phyloP scores from a whole-genome alignment of 2,888 invertebrate species.

The Pseudococcus viburni region DNA sequence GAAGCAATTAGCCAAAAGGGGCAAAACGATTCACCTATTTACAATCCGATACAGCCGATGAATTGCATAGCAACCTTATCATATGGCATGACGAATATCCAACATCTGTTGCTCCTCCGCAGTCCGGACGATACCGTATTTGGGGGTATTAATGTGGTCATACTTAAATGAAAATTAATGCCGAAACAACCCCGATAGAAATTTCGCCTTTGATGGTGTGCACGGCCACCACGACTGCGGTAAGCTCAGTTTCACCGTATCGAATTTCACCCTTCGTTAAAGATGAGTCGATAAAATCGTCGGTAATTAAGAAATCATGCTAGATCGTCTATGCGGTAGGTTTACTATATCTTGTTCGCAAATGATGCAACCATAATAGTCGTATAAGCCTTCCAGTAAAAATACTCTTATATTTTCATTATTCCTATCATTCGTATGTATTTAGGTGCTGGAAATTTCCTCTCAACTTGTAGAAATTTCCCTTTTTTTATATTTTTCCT shows the following conservation, averaged over 20 bases:
- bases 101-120: conserved; percentile 29
- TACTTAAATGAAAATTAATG: conserved; percentile 51
- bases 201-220: neutral
- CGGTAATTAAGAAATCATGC: conserved; percentile 13
- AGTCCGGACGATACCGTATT: too few relatives aligned
- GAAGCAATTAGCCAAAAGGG: conserved; percentile 45
- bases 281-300: conserved; percentile 3
- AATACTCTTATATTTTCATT: too few relatives aligned
- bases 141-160: conserved; percentile 37
- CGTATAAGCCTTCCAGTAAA: neutral
- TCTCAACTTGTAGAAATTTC: neutral
- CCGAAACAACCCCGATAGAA: conserved; percentile 31
- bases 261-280: conserved; percentile 25
- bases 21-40: neutral
- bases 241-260: neutral
- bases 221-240: neutral
- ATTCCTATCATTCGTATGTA: neutral
- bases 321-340: neutral
- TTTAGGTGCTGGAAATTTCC: neutral
- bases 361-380: neutral
- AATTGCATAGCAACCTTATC: conserved; percentile 27
- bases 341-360: neutral
- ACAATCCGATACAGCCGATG: conserved; percentile 30
- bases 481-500: neutral
- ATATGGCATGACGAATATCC: conserved; percentile 41